Conservation (phyloP, 2,888 invertebrate species). For the Argyra leucocephala region DNA sequence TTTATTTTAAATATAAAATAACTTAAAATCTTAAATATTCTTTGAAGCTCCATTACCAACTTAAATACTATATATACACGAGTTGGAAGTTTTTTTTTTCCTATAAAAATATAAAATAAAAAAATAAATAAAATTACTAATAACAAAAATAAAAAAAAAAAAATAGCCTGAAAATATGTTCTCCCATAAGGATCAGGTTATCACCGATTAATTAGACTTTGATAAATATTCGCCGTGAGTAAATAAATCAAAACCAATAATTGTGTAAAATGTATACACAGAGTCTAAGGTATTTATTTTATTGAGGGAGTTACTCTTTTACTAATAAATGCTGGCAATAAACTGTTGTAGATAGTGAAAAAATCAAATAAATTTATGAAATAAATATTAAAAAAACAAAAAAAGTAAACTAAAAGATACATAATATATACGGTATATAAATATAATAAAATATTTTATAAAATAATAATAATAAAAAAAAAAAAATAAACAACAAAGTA, state of each 20-base stretch:
- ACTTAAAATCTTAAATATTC: background rate
- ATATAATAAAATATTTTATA: background rate
- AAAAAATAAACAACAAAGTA: background rate
- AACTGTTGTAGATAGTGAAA: background rate
- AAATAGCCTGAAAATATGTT: slow-evolving; percentile 8
- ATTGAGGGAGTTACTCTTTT: slow-evolving; percentile 19
- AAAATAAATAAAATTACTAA: background rate
- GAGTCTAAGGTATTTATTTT: slow-evolving; percentile 22
- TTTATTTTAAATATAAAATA: background rate
- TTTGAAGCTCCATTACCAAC: background rate
- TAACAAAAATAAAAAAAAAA: background rate
- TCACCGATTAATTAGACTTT: slow-evolving; percentile 46
- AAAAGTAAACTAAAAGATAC: background rate
- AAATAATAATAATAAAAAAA: background rate
- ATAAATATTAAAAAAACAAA: background rate
- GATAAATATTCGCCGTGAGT: slow-evolving; percentile 45
- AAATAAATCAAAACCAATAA: slow-evolving; percentile 39
- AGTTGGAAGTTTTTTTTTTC: too few relatives aligned
- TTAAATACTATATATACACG: background rate
- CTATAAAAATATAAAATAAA: background rate
- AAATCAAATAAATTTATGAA: slow-evolving; percentile 6
- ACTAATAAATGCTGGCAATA: background rate
- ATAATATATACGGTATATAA: too few relatives aligned
- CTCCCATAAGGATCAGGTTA: slow-evolving; percentile 34
- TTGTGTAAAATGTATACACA: slow-evolving; percentile 16